phyloP scores from a whole-genome alignment of 2,888 invertebrate species.

The Diloba caeruleocephala region DNA sequence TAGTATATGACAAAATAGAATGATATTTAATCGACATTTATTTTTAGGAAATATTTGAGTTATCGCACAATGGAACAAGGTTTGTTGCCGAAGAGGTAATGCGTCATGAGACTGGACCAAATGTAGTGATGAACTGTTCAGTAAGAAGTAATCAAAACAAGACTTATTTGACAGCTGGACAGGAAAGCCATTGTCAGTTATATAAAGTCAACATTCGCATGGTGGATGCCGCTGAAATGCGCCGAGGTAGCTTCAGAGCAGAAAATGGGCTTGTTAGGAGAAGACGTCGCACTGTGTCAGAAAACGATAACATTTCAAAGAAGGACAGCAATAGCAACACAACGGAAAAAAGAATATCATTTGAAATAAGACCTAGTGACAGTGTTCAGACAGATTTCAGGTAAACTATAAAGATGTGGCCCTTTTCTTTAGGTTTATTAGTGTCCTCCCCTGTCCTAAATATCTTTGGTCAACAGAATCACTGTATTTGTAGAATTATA shows the following conservation, averaged over 20 bases:
- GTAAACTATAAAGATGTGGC: constrained; percentile 72
- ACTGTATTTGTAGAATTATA: no score
- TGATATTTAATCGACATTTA: constrained; percentile 16
- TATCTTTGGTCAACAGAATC: no score
- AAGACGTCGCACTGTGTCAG: constrained; percentile 86
- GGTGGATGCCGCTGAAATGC: constrained; percentile 88
- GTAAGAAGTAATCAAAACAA: constrained; percentile 92
- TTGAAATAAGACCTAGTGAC: constrained; percentile 93
- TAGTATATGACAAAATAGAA: not conserved
- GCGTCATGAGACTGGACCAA: constrained; percentile 96
- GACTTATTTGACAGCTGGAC: constrained; percentile 95
- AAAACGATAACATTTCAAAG: constrained; percentile 85
- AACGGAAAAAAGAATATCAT: constrained; percentile 90
- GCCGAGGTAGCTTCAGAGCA: constrained; percentile 87
- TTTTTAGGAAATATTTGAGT: constrained; percentile 96
- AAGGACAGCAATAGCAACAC: constrained; percentile 80
- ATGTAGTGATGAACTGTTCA: constrained; percentile 97
- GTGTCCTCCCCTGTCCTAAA: no score
- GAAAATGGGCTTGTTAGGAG: constrained; percentile 83
- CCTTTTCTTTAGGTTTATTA: no score
- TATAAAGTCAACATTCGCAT: constrained; percentile 92
- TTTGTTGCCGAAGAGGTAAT: constrained; percentile 96
- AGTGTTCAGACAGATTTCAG: constrained; percentile 96
- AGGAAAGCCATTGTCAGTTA: constrained; percentile 96
- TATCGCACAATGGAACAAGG: constrained; percentile 94